Evolutionary conservation across 1,140 invertebrate genomes (phyloP).

Genomic region (Drosophila serrata): DNA sequence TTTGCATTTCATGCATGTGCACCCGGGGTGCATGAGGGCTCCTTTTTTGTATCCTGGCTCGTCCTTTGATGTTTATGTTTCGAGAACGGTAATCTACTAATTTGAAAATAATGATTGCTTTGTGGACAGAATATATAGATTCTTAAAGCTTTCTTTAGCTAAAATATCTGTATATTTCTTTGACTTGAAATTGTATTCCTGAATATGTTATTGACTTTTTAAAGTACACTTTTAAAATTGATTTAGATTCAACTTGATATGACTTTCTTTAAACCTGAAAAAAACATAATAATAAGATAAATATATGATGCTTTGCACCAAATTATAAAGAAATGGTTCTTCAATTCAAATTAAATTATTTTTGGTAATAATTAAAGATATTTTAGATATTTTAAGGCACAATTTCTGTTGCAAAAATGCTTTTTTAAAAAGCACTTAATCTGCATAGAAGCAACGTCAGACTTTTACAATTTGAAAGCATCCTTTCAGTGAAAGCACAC

Average conservation of each 20-base stretch:
- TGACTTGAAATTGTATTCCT: background rate
- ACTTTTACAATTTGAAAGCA: background rate
- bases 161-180: background rate
- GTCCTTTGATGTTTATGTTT: constrained; percentile 35
- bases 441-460: background rate
- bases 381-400: background rate
- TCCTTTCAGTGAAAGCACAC: constrained; percentile 15
- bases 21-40: constrained; percentile 36
- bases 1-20: constrained; percentile 52
- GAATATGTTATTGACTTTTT: background rate
- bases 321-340: background rate
- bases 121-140: background rate
- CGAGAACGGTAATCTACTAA: constrained; percentile 1
- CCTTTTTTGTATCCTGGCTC: constrained; percentile 11
- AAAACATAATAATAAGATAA: background rate
- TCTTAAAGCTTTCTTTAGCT: background rate
- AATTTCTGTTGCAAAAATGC: background rate
- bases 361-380: background rate
- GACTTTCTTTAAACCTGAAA: too few relatives aligned
- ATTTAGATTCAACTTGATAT: background rate
- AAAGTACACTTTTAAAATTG: too few relatives aligned
- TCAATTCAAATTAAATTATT: background rate
- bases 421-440: background rate
- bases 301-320: background rate
- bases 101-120: constrained; percentile 17